Conservation (phyloP, 2,797 vertebrate genomes). For the Acanthis flammea region DNA sequence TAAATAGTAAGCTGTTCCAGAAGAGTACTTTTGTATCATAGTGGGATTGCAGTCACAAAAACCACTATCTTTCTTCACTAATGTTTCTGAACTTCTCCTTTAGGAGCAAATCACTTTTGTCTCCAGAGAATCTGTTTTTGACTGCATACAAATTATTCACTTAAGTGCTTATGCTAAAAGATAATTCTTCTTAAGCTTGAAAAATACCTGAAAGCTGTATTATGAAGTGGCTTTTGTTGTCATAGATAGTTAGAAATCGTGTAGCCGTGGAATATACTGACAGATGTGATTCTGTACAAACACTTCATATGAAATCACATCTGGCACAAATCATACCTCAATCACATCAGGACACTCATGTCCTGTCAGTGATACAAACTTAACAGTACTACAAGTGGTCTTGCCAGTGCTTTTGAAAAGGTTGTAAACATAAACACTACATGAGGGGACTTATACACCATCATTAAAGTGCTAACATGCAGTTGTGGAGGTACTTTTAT, state of each 20-base stretch:
- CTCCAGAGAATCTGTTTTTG: not conserved
- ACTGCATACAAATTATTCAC: constrained; percentile 36
- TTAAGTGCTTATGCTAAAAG: constrained; percentile 9
- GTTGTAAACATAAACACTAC: not conserved
- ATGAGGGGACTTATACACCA: not conserved
- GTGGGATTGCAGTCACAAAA: not conserved
- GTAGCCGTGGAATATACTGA: not conserved
- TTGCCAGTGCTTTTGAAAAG: not conserved
- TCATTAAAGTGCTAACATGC: not conserved
- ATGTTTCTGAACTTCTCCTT: constrained; percentile 2
- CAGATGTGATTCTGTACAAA: not conserved
- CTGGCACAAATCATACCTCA: not conserved
- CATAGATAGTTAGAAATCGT: not conserved
- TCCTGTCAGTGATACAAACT: not conserved
- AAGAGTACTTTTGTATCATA: not conserved
- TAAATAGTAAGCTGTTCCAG: not conserved
- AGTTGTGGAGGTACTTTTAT: not conserved
- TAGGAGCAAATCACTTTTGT: constrained; percentile 14
- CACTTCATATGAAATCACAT: not conserved
- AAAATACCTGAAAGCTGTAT: constrained; percentile 32
- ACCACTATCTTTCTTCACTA: not conserved
- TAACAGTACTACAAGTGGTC: not conserved
- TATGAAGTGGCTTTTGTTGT: not conserved
- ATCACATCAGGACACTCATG: not conserved
- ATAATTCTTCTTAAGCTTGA: constrained; percentile 34